A percentile compares a stretch with the other conserved stretches of the same genome.
Conservation (phyloP, 2,797 vertebrate genomes). For the Trachurus trachurus region DNA sequence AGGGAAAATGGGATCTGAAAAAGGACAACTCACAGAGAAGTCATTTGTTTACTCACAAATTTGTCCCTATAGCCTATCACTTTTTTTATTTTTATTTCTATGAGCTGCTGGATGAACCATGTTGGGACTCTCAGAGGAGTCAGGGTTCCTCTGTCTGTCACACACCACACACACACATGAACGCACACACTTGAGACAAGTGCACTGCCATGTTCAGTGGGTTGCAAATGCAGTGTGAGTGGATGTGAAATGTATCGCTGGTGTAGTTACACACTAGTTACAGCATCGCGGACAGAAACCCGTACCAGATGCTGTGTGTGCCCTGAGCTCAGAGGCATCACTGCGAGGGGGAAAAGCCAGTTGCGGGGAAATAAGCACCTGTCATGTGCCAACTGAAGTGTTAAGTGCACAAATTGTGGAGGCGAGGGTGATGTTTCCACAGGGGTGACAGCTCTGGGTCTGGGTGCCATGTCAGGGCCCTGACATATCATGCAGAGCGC, state of each 20-base stretch:
- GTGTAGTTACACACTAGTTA: conserved; percentile 47
- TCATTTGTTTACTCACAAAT: not conserved
- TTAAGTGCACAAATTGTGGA: conserved; percentile 87
- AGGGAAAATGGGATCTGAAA: not conserved
- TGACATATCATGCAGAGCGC: conserved; percentile 76
- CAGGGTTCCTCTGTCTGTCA: conserved; percentile 20
- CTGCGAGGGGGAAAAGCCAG: conserved; percentile 71
- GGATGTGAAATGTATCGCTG: conserved; percentile 72
- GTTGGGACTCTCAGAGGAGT: not conserved
- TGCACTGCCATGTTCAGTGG: conserved; percentile 45
- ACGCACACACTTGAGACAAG: conserved; percentile 2
- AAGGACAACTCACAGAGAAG: not conserved
- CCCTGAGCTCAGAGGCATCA: conserved; percentile 71
- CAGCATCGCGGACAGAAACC: conserved; percentile 72
- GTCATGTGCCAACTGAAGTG: conserved; percentile 87
- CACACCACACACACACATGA: not conserved
- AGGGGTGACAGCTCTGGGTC: conserved; percentile 84
- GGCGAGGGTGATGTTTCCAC: conserved; percentile 83
- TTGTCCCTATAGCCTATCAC: not conserved
- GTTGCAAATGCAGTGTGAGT: conserved; percentile 58
- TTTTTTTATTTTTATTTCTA: not conserved
- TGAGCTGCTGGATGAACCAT: not conserved
- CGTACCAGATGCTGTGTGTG: conserved; percentile 74
- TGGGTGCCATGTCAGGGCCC: conserved; percentile 79
- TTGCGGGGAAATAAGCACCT: conserved; percentile 85